A percentile compares a stretch with the other conserved stretches of the same genome.
Conservation (phyloP, 2,113 vertebrate species). For the Progne subis region DNA sequence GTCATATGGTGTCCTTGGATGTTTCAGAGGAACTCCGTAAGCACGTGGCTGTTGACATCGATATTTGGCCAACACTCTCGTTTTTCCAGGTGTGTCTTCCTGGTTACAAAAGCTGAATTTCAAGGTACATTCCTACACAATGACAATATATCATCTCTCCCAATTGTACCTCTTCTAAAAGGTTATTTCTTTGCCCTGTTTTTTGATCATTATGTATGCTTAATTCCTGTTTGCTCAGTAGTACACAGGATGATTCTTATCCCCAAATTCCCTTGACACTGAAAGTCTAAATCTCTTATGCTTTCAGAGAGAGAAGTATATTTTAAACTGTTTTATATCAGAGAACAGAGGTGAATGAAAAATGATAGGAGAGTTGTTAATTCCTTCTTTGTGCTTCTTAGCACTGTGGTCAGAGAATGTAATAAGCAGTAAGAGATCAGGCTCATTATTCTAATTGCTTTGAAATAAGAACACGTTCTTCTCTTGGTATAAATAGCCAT, state of each 20-base stretch:
- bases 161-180: background rate
- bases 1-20: background rate
- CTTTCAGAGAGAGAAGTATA: background rate
- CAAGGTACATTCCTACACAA: background rate
- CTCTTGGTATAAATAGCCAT: background rate
- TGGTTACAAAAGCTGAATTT: constrained; percentile 1
- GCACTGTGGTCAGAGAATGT: background rate
- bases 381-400: background rate
- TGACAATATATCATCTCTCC: background rate
- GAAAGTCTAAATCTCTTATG: background rate
- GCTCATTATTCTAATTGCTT: constrained; percentile 14
- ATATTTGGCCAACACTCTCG: background rate
- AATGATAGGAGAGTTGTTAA: background rate
- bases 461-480: background rate
- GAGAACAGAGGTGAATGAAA: background rate
- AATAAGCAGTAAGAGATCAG: background rate
- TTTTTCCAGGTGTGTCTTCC: constrained; percentile 54
- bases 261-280: background rate
- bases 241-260: background rate
- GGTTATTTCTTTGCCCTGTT: background rate
- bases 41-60: fast-evolving
- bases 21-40: background rate
- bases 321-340: background rate
- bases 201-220: background rate
- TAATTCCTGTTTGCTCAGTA: background rate